These are phyloP conservation scores for Cantharis rufa DNA, from an alignment of 2,888 invertebrate species.

Conservation along the genomic window DNA sequence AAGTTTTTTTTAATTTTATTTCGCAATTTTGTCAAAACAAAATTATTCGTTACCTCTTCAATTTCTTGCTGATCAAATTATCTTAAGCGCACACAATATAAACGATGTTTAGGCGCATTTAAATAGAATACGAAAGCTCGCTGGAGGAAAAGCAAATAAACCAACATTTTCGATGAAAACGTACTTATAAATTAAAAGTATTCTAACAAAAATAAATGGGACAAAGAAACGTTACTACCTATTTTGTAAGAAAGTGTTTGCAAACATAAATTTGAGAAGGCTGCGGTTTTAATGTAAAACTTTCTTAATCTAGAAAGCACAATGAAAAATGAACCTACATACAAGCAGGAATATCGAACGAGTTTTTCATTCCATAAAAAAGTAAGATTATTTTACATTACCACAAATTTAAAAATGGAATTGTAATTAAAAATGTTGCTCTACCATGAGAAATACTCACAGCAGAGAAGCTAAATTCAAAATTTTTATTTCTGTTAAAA, in stretches of 20 bases:
- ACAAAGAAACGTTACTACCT: neutral
- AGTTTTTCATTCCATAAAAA: neutral
- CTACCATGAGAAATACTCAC: too few species aligned
- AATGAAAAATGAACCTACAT: neutral
- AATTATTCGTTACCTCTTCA: neutral
- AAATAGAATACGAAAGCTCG: neutral
- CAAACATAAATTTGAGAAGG: neutral
- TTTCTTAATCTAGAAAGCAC: neutral
- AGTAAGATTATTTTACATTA: neutral
- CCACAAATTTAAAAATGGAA: neutral
- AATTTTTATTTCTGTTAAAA: too few species aligned
- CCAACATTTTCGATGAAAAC: neutral
- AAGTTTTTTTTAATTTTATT: conserved; percentile 58
- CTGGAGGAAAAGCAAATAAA: neutral
- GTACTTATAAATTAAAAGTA: neutral
- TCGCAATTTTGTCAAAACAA: neutral
- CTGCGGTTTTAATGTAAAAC: neutral
- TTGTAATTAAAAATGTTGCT: neutral
- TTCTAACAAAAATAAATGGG: neutral
- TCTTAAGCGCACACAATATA: neutral
- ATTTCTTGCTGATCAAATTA: neutral
- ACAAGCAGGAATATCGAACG: neutral
- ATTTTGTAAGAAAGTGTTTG: neutral
- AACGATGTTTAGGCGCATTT: neutral
- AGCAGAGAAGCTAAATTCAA: too few species aligned